A percentile compares a stretch with the other conserved stretches of the same genome.
Conservation (phyloP, 2,113 vertebrate species). For the Charadrius vociferus region DNA sequence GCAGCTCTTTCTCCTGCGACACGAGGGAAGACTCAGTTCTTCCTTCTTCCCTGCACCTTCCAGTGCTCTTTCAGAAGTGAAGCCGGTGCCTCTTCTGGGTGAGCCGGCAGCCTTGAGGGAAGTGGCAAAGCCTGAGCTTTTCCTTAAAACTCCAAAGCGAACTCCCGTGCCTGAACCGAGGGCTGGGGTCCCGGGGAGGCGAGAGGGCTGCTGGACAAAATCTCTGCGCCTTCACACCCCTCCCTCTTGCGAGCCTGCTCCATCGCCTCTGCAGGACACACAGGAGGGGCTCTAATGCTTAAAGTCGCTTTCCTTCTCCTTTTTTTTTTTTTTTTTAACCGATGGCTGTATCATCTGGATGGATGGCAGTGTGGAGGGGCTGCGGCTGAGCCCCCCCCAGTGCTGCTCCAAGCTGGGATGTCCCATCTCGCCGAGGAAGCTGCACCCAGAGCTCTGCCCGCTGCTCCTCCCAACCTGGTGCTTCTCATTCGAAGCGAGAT, state of each 20-base stretch:
- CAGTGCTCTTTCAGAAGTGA: background rate
- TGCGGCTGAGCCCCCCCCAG: rapidly evolving
- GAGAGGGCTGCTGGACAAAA: background rate
- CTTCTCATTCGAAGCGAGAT: rapidly evolving
- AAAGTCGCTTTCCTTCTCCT: background rate
- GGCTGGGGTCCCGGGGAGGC: background rate
- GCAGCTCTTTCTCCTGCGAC: background rate
- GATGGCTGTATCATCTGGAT: background rate
- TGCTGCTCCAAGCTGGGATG: background rate
- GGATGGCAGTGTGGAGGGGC: rapidly evolving
- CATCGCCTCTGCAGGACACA: background rate
- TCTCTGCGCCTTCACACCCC: rapidly evolving
- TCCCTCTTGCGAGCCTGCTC: background rate
- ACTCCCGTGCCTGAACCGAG: rapidly evolving
- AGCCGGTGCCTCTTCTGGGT: background rate
- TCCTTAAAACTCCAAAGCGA: background rate
- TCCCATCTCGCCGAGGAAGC: background rate
- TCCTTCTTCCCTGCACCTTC: background rate
- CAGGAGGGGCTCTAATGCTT: background rate
- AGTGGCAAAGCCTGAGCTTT: background rate
- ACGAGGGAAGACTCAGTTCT: background rate
- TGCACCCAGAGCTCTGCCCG: rapidly evolving
- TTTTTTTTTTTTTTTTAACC: background rate
- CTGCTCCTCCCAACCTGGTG: background rate
- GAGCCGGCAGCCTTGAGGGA: background rate